phyloP scores from a whole-genome alignment of 2,888 invertebrate genomes.

The Drosophila greeni region DNA sequence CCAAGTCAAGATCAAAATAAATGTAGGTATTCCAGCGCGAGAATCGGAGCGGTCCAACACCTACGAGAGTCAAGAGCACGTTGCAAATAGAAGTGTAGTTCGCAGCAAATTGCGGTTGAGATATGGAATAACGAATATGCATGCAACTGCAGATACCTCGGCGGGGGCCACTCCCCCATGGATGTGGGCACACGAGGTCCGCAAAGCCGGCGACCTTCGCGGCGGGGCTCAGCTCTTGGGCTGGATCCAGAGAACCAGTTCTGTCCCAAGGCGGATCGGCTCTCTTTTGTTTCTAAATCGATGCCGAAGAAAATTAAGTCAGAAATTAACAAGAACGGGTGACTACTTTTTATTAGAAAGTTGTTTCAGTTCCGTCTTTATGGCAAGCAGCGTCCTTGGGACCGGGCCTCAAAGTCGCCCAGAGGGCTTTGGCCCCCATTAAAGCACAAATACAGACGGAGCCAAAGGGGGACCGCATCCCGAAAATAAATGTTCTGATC shows the following conservation, averaged over 20 bases:
- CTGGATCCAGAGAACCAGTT: slow-evolving; percentile 61
- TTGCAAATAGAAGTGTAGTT: slow-evolving; percentile 28
- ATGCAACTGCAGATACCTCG: slow-evolving; percentile 32
- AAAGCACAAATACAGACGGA: slow-evolving; percentile 14
- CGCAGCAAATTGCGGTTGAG: slow-evolving; percentile 52
- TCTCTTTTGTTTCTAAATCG: slow-evolving; percentile 42
- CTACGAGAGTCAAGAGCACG: slow-evolving; percentile 31
- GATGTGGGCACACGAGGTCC: slow-evolving; percentile 27
- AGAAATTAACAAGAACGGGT: slow-evolving; percentile 47
- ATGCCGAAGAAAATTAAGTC: slow-evolving; percentile 61
- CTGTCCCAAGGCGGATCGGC: slow-evolving; percentile 38
- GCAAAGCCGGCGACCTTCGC: slow-evolving; percentile 61
- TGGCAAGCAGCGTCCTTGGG: slow-evolving; percentile 54
- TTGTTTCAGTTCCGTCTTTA: slow-evolving; percentile 70
- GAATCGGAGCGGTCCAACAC: slow-evolving; percentile 32
- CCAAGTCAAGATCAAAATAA: slow-evolving; percentile 39
- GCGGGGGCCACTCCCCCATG: slow-evolving; percentile 35
- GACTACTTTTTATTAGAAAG: slow-evolving; percentile 70
- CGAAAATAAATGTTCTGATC: slow-evolving; percentile 44
- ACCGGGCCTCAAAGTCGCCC: slow-evolving; percentile 31
- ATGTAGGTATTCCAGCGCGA: slow-evolving; percentile 39
- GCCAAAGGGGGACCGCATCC: slow-evolving; percentile 28
- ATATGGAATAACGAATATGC: slow-evolving; percentile 21
- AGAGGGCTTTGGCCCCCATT: slow-evolving; percentile 62
- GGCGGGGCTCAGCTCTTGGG: slow-evolving; percentile 38